These are phyloP conservation scores for Trichosurus vulpecula DNA, from an alignment of 2,797 vertebrate genomes.

Conservation along the genomic window DNA sequence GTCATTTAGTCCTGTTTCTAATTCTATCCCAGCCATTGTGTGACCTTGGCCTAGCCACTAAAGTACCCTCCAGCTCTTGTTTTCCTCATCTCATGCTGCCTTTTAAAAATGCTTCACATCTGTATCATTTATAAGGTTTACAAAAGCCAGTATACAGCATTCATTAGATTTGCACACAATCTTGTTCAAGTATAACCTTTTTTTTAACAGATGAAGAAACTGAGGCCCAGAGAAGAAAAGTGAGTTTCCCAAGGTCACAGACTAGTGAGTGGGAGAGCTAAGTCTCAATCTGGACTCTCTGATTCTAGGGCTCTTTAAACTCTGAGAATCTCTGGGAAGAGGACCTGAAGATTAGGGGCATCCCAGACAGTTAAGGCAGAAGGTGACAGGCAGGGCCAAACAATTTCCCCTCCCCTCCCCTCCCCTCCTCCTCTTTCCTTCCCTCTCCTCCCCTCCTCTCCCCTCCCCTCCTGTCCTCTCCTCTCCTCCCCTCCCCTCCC, in stretches of 20 bases:
- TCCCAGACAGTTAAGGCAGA: neutral
- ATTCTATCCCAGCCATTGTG: neutral
- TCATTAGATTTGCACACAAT: neutral
- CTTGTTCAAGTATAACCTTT: neutral
- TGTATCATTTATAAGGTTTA: neutral
- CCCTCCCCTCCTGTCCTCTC: fast-evolving
- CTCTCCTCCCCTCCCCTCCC: neutral
- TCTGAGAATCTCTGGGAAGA: neutral
- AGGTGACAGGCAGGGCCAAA: neutral
- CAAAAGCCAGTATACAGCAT: neutral
- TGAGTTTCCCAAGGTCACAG: neutral
- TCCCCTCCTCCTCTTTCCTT: too few species aligned
- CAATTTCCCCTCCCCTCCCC: neutral
- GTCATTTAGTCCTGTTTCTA: neutral
- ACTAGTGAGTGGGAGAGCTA: neutral
- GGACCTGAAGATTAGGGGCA: neutral
- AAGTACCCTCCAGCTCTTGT: neutral
- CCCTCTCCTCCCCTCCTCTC: too few species aligned
- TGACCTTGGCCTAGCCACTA: neutral
- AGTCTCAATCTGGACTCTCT: neutral
- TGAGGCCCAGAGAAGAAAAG: neutral
- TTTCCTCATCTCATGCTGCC: neutral
- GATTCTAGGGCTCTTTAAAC: neutral
- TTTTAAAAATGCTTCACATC: neutral
- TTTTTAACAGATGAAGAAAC: neutral